phyloP scores from a whole-genome alignment of 2,888 invertebrate species.

The Acanthosepion esculentum region DNA sequence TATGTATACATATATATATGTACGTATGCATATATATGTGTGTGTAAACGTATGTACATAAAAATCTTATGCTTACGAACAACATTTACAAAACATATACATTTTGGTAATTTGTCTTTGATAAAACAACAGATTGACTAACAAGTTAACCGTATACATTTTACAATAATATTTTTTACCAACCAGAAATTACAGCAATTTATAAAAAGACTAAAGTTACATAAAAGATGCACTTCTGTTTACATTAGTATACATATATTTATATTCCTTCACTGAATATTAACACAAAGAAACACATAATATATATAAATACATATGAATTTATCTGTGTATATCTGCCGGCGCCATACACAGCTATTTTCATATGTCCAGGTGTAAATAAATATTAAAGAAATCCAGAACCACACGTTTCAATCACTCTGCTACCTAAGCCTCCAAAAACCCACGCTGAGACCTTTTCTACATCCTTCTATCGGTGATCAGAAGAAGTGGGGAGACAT shows the following conservation, averaged over 20 bases:
- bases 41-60: background rate
- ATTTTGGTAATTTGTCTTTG: background rate
- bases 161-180: background rate
- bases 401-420: conserved; percentile 23
- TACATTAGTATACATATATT: background rate
- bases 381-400: background rate
- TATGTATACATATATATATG: background rate
- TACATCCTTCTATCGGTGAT: background rate
- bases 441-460: background rate
- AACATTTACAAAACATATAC: background rate
- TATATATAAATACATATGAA: background rate
- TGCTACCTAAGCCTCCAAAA: background rate
- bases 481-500: background rate
- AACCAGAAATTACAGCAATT: background rate
- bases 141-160: background rate
- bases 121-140: background rate
- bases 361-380: conserved; percentile 5
- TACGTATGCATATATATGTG: background rate
- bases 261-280: conserved; percentile 14
- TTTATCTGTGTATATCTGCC: background rate
- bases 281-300: background rate
- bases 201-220: background rate
- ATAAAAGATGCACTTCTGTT: background rate
- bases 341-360: background rate
- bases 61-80: background rate